Evolutionary conservation across 1,140 invertebrate genomes (phyloP).

Genomic region (Tyrophagus putrescentiae): DNA sequence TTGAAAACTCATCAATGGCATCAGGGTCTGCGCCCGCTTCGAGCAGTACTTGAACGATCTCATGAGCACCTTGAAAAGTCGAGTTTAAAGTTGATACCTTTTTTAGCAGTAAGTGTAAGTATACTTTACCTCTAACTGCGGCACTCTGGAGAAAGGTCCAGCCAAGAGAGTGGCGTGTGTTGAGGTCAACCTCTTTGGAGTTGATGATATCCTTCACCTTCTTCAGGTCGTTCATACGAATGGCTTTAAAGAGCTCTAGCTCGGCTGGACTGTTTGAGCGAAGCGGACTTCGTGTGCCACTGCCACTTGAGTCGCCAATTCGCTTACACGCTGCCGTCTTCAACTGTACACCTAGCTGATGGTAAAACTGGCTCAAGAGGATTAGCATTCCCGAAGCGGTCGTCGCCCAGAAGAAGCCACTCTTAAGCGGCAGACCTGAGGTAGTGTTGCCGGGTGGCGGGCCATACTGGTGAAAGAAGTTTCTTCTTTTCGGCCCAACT

Average conservation of each 20-base stretch:
- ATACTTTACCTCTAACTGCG: slow-evolving; percentile 55
- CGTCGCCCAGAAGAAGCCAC: background rate
- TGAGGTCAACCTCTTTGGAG: background rate
- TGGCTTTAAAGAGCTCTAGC: slow-evolving; percentile 14
- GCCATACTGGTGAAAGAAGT: no score
- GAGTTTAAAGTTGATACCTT: no score
- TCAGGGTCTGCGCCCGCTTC: slow-evolving; percentile 61
- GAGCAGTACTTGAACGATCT: slow-evolving; percentile 51
- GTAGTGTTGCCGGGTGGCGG: background rate
- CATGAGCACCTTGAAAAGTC: no score
- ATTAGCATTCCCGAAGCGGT: background rate
- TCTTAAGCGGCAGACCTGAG: background rate
- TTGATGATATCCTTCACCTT: background rate
- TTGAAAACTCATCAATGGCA: slow-evolving; percentile 59
- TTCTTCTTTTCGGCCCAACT: no score
- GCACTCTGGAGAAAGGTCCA: slow-evolving; percentile 74
- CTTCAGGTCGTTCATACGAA: background rate
- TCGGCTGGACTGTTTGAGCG: background rate
- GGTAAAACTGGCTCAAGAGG: background rate
- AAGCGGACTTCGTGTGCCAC: background rate
- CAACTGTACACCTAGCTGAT: background rate
- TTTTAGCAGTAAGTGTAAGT: no score
- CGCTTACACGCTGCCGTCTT: background rate
- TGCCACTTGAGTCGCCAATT: background rate
- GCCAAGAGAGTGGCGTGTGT: slow-evolving; percentile 46